Evolutionary conservation across 2,113 vertebrate genomes (phyloP).

Genomic region (Penelope pileata): DNA sequence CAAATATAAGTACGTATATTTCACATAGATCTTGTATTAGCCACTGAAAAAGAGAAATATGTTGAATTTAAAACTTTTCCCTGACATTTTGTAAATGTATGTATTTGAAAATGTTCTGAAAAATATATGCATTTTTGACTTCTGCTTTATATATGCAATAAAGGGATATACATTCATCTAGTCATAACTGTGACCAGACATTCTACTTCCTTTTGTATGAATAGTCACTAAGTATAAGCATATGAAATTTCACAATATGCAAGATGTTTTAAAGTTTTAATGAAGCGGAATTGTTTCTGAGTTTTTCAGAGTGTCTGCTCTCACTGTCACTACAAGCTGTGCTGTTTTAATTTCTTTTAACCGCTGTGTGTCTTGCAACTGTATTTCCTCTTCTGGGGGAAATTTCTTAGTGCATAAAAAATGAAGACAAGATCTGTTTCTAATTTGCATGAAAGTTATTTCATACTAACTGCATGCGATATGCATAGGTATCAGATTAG

Average conservation of each 20-base stretch:
- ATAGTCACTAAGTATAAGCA: neutral
- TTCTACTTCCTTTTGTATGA: constrained; percentile 21
- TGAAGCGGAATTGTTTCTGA: neutral
- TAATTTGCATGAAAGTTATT: neutral
- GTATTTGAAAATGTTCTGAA: neutral
- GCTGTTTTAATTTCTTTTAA: constrained; percentile 1
- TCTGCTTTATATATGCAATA: constrained; percentile 10
- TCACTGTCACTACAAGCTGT: neutral
- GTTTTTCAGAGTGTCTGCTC: neutral
- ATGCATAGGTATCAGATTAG: neutral
- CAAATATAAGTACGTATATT: neutral
- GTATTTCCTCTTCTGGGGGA: neutral
- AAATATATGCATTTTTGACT: neutral
- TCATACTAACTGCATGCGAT: neutral
- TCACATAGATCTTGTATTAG: neutral
- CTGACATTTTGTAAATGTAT: neutral
- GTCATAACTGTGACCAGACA: neutral
- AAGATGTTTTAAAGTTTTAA: neutral
- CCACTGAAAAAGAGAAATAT: neutral
- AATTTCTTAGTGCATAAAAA: constrained; percentile 4
- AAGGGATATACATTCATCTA: neutral
- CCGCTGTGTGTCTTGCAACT: neutral
- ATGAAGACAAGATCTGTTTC: neutral
- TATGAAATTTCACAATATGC: constrained; percentile 17
- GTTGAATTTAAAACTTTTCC: neutral